Base-by-base conservation (phyloP, 2,113 vertebrate species). In the Tragulus kanchil region DNA sequence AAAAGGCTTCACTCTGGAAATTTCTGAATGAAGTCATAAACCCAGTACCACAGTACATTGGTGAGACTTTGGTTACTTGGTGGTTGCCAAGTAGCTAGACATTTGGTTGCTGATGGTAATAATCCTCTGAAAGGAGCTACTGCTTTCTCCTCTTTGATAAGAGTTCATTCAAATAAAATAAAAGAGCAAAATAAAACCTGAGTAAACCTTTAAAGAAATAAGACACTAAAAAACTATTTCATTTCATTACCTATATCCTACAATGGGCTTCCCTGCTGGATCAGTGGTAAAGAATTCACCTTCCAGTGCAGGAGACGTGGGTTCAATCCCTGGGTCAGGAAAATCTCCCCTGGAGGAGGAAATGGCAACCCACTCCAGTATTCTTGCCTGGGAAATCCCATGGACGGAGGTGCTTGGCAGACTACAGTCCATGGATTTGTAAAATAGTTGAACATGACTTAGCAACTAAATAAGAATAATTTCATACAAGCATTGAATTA, bases 11-110 rank as follows among this genome's bases (percentile, higher is more conserved):
- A 92, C 73, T 96, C 77, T 25, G 67, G 69, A 98, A 95, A 64
- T 89, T 95, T 98, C 42, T 97, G 96, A 90, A 85, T 84, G 94
- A 87, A 9, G 59, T 78, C 19, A 77, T 75, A 56, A 28, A 50
- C 23, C 52, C 17, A 83, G 56, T 23, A 81, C 23, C 26, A 67
- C 73, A 90, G 13, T 42, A 75, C 3, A 12, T 62, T 89, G 10
- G 26, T 92, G 52, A 87, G 2, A 88, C 14, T n/a, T 96, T 6
- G 87, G 28, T 85, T 81, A 73, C n/a, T 84, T 85, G 2, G 10
- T 52, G 10, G 3, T 85, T 89, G 25, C 1, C 48, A 75, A 73
- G 25, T 64, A 75, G 14, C n/a, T 64, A 89, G n/a, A 8, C 13
- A 85, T 65, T 85, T 85, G 25, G n/a, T 54, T 85, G 12, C n/a